Evolutionary conservation across 1,140 invertebrate species (phyloP).

Genomic region (Copidosoma floridanum): DNA sequence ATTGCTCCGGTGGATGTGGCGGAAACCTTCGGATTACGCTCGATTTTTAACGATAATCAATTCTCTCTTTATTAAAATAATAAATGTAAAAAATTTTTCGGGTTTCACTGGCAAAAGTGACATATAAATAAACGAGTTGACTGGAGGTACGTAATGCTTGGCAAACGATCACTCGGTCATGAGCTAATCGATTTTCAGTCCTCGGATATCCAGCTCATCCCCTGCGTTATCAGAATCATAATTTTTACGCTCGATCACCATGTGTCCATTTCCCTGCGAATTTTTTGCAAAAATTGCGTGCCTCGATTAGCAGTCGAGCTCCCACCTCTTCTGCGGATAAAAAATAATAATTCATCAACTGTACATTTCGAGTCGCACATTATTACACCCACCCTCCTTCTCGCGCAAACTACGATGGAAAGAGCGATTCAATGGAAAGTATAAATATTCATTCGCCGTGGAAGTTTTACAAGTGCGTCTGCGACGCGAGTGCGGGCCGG

Average conservation of each 20-base stretch:
- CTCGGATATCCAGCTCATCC: too few relatives aligned
- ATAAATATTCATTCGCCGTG: slow-evolving; percentile 58
- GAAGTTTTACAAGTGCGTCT: slow-evolving; percentile 51
- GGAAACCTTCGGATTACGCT: slow-evolving; percentile 43
- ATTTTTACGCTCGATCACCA: too few relatives aligned
- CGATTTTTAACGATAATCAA: too few relatives aligned
- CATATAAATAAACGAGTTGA: too few relatives aligned
- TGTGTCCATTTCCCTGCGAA: not conserved
- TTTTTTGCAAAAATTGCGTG: slow-evolving; percentile 1
- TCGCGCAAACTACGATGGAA: too few relatives aligned
- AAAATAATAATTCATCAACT: slow-evolving; percentile 54
- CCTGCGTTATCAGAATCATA: too few relatives aligned
- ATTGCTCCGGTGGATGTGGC: slow-evolving; percentile 48
- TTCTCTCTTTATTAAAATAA: too few relatives aligned
- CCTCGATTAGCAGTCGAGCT: slow-evolving; percentile 44
- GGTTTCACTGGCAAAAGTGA: too few relatives aligned
- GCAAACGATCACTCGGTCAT: too few relatives aligned
- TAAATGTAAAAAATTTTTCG: too few relatives aligned
- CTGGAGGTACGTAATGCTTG: too few relatives aligned
- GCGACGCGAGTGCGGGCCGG: slow-evolving; percentile 29
- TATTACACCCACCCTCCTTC: slow-evolving; percentile 43
- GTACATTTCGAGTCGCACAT: slow-evolving; percentile 55
- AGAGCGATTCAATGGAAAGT: slow-evolving; percentile 59
- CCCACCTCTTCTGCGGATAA: slow-evolving; percentile 43
- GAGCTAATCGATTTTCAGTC: too few relatives aligned